Percentiles rank a stretch among this genome's conserved stretches.
phyloP scores from a whole-genome alignment of 2,113 vertebrate species.

The Tautogolabrus adspersus region DNA sequence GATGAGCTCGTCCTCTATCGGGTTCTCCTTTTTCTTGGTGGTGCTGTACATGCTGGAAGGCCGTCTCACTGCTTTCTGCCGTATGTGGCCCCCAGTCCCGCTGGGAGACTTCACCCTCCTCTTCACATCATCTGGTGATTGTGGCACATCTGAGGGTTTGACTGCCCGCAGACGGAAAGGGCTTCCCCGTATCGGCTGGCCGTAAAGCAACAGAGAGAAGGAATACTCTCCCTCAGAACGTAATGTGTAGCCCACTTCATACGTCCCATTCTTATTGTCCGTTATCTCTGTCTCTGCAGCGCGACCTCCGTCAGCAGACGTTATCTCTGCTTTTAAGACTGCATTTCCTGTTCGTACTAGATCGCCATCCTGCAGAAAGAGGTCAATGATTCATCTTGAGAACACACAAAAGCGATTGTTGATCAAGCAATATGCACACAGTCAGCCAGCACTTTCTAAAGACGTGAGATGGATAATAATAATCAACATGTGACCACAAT shows the following conservation, averaged over 20 bases:
- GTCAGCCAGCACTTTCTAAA: constrained; percentile 11
- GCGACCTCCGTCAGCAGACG: constrained; percentile 79
- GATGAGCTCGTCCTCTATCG: constrained; percentile 87
- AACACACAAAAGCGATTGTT: not conserved
- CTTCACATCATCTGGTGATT: constrained; percentile 93
- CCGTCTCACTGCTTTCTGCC: constrained; percentile 93
- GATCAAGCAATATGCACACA: not conserved
- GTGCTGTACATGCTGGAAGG: constrained; percentile 98
- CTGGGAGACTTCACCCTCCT: constrained; percentile 94
- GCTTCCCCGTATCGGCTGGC: constrained; percentile 91
- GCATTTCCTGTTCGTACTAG: constrained; percentile 93
- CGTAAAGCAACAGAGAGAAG: constrained; percentile 90
- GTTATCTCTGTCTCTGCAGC: constrained; percentile 84
- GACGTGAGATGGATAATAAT: not conserved
- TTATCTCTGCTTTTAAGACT: constrained; percentile 87
- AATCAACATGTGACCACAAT: too few species aligned
- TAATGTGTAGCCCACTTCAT: constrained; percentile 91
- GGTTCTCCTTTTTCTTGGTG: constrained; percentile 91
- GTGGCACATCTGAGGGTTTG: constrained; percentile 88
- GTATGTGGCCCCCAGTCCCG: constrained; percentile 88
- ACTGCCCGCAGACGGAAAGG: constrained; percentile 91
- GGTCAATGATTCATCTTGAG: not conserved
- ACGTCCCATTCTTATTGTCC: constrained; percentile 97
- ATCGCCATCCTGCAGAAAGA: constrained; percentile 84
- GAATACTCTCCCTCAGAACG: constrained; percentile 90